phyloP scores from a whole-genome alignment of 2,797 vertebrate genomes.

The Pseudochirops cupreus region DNA sequence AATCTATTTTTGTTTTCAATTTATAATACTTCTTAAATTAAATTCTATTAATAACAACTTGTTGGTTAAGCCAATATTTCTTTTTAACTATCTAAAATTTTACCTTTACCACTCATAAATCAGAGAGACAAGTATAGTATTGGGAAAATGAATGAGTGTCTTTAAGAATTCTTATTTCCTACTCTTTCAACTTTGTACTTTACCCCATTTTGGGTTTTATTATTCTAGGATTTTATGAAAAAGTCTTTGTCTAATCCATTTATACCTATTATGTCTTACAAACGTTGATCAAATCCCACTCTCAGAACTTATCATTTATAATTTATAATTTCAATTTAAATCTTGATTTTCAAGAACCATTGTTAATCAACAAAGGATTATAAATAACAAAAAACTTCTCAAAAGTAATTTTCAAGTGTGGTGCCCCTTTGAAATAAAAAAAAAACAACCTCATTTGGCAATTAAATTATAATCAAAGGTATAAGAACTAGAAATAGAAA shows the following conservation, averaged over 20 bases:
- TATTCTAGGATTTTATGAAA: background rate
- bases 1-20: background rate
- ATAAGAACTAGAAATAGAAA: constrained; percentile 4
- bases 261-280: background rate
- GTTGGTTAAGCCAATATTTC: background rate
- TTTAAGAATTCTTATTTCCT: background rate
- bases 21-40: background rate
- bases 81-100: background rate
- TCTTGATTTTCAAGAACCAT: too few species aligned
- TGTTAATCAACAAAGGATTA: too few species aligned
- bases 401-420: too few species aligned
- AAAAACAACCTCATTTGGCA: background rate
- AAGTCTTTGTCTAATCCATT: too few species aligned
- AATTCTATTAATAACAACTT: background rate
- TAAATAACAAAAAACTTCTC: background rate
- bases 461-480: background rate
- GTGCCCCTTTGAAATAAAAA: too few species aligned
- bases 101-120: background rate
- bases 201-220: background rate
- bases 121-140: background rate
- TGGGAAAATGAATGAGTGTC: background rate
- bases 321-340: too few species aligned
- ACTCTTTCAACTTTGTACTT: background rate
- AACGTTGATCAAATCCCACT: too few species aligned
- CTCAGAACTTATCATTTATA: too few species aligned